phyloP scores from a whole-genome alignment of 2,113 vertebrate species.

The Cromileptes altivelis region DNA sequence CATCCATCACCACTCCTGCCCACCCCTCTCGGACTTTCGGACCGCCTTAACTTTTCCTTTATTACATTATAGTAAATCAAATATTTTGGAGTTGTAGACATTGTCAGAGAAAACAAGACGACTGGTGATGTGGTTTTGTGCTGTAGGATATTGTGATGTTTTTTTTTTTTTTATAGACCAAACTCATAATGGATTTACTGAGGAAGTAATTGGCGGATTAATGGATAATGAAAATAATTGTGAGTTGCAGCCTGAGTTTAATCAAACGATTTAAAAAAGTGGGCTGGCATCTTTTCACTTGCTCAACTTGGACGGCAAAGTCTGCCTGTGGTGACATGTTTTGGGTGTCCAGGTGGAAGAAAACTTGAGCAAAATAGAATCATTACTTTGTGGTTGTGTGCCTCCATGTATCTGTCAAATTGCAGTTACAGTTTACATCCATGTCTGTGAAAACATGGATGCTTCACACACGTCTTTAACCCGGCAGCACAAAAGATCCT shows the following conservation, averaged over 20 bases:
- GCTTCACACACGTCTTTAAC: too few species aligned
- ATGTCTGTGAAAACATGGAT: too few species aligned
- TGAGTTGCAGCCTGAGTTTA: background rate
- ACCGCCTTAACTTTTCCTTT: too few species aligned
- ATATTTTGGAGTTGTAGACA: background rate
- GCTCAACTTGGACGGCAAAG: conserved; percentile 21
- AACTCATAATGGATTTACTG: background rate
- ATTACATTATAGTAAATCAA: too few species aligned
- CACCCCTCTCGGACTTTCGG: too few species aligned
- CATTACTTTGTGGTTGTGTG: too few species aligned
- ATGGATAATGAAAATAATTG: background rate
- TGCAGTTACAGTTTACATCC: too few species aligned
- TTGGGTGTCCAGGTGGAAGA: conserved; percentile 20
- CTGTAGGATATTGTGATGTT: background rate
- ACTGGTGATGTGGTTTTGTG: background rate
- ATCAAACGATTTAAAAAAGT: conserved; percentile 48
- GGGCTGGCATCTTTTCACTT: conserved; percentile 17
- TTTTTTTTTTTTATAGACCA: background rate
- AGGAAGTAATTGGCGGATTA: background rate
- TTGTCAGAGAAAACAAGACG: background rate
- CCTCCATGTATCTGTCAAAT: too few species aligned
- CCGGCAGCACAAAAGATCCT: too few species aligned
- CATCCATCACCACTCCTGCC: too few species aligned
- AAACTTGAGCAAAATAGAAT: background rate
- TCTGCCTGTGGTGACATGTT: conserved; percentile 20